Conservation (phyloP, 2,113 vertebrate genomes). For the Aramus guarauna region DNA sequence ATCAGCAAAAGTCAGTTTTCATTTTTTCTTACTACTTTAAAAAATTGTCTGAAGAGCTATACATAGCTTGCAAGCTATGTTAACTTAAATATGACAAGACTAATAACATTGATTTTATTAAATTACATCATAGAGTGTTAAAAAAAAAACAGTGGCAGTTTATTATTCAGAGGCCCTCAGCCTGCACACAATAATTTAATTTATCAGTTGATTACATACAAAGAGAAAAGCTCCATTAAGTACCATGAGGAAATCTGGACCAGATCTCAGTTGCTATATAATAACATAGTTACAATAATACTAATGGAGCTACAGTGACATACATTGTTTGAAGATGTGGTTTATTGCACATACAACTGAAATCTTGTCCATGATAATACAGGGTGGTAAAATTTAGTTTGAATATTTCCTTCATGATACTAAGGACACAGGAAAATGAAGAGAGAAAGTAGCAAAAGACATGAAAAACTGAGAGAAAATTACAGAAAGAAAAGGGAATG, state of each 20-base stretch:
- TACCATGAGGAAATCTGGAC: not conserved
- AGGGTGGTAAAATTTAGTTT: not conserved
- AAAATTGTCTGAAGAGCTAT: not conserved
- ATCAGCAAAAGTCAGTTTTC: not conserved
- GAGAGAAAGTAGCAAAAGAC: not conserved
- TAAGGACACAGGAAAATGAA: not conserved
- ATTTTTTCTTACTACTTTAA: not conserved
- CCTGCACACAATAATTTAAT: not conserved
- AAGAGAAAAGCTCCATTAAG: not conserved
- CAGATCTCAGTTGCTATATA: not conserved
- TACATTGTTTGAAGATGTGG: not conserved
- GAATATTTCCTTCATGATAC: not conserved
- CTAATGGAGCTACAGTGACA: not conserved
- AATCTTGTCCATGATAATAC: not conserved
- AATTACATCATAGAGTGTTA: not conserved
- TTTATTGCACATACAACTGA: not conserved
- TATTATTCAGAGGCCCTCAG: not conserved
- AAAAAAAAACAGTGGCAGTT: not conserved
- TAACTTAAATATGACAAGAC: not conserved
- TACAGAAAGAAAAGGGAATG: not conserved
- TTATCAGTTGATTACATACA: not conserved
- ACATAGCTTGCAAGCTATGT: not conserved
- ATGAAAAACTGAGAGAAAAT: not conserved
- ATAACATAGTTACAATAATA: not conserved
- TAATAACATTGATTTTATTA: not conserved